Conservation (phyloP, 2,888 invertebrate species). For the Horisme vitalbata region DNA sequence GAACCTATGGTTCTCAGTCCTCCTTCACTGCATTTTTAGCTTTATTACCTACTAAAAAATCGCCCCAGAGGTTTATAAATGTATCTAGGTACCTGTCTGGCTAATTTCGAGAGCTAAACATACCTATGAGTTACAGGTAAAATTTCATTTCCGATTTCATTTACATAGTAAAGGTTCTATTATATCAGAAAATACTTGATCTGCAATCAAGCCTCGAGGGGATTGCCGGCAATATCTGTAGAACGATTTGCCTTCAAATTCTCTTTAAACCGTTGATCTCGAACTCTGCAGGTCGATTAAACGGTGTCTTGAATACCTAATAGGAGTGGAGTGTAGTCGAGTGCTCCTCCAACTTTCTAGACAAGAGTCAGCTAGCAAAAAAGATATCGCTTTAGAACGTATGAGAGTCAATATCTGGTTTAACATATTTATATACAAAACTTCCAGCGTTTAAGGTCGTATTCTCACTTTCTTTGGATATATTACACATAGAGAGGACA, state of each 20-base stretch:
- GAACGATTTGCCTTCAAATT: slow-evolving; percentile 59
- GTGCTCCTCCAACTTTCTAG: slow-evolving; percentile 43
- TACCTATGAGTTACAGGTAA: background rate
- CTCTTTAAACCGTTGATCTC: slow-evolving; percentile 60
- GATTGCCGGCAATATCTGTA: slow-evolving; percentile 51
- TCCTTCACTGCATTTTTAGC: no score
- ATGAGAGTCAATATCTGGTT: no score
- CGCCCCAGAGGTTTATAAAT: no score
- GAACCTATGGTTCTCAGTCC: no score
- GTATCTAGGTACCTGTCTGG: no score
- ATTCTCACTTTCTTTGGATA: no score
- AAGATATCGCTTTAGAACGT: no score
- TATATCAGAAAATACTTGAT: slow-evolving; percentile 47
- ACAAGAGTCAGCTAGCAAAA: background rate
- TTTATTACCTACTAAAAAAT: no score
- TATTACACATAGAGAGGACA: no score
- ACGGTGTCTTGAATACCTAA: slow-evolving; percentile 78
- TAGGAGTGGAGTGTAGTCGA: slow-evolving; percentile 57
- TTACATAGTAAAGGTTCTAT: slow-evolving; percentile 44
- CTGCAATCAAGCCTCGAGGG: slow-evolving; percentile 49
- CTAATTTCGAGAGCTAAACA: background rate
- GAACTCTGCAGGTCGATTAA: slow-evolving; percentile 66
- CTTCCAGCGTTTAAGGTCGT: no score
- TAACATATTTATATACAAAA: no score
- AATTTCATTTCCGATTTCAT: slow-evolving; percentile 30